Evolutionary conservation across 2,888 invertebrate species (phyloP).

Genomic region (Formica aserva): DNA sequence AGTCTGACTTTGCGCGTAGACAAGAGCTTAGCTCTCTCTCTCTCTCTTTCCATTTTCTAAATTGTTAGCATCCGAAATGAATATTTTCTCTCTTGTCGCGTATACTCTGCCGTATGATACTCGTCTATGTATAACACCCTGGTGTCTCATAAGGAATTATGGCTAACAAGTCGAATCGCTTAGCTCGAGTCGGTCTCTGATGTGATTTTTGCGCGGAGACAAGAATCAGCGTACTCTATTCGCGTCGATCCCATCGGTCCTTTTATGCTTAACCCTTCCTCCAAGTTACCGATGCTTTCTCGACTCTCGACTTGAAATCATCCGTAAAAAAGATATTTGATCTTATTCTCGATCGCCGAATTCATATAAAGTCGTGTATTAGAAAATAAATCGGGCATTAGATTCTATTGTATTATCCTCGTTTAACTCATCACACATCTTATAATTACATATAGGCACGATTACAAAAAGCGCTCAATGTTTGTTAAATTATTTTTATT

Average conservation of each 20-base stretch:
- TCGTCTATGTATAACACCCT: not conserved
- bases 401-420: too few relatives aligned
- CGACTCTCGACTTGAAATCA: not conserved
- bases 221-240: not conserved
- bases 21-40: not conserved
- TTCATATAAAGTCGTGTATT: not conserved
- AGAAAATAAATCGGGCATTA: too few relatives aligned
- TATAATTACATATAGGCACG: not conserved
- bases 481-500: too few relatives aligned
- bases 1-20: not conserved
- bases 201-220: not conserved
- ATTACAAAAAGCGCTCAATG: not conserved
- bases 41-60: not conserved
- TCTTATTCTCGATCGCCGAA: not conserved
- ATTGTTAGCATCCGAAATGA: not conserved
- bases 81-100: not conserved
- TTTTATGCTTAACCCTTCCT: not conserved
- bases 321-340: not conserved
- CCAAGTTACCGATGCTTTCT: not conserved
- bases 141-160: constrained; percentile 2
- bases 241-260: not conserved
- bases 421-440: not conserved
- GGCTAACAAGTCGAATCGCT: not conserved
- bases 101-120: not conserved
- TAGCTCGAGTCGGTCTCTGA: not conserved